These are phyloP conservation scores for Labia minor DNA, from an alignment of 2,888 invertebrate genomes.

Conservation along the genomic window DNA sequence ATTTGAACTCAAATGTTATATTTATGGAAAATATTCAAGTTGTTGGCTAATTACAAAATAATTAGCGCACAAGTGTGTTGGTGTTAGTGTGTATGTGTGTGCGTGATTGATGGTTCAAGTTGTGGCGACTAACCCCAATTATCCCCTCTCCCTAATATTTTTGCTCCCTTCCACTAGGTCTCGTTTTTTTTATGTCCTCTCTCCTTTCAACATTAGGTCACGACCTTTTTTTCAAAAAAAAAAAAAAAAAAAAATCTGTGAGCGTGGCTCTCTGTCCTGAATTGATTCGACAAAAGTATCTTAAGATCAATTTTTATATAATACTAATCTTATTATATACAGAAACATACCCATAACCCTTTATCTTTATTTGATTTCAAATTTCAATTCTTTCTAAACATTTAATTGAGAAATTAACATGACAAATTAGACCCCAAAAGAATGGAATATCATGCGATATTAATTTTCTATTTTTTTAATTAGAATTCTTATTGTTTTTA, in stretches of 20 bases:
- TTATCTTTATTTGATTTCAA: not conserved
- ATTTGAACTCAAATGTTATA: no score
- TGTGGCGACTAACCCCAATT: constrained; percentile 8
- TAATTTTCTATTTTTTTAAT: not conserved
- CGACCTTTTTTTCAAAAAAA: constrained; percentile 3
- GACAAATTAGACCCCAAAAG: no score
- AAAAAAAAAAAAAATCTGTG: no score
- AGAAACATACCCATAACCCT: no score
- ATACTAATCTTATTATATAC: not conserved
- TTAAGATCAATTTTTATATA: not conserved
- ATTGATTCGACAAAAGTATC: not conserved
- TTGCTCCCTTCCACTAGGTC: not conserved
- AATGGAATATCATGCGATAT: not conserved
- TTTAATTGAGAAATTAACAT: no score
- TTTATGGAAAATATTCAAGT: not conserved
- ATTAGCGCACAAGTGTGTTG: not conserved
- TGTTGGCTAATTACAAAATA: not conserved
- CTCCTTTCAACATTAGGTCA: not conserved
- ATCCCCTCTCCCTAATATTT: not conserved
- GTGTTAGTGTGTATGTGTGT: not conserved
- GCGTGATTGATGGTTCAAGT: constrained; percentile 1
- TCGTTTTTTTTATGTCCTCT: not conserved
- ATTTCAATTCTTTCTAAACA: no score
- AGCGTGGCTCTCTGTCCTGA: not conserved
- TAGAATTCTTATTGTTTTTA: not conserved